phyloP scores from a whole-genome alignment of 2,113 vertebrate species.

The Eonycteris spelaea region DNA sequence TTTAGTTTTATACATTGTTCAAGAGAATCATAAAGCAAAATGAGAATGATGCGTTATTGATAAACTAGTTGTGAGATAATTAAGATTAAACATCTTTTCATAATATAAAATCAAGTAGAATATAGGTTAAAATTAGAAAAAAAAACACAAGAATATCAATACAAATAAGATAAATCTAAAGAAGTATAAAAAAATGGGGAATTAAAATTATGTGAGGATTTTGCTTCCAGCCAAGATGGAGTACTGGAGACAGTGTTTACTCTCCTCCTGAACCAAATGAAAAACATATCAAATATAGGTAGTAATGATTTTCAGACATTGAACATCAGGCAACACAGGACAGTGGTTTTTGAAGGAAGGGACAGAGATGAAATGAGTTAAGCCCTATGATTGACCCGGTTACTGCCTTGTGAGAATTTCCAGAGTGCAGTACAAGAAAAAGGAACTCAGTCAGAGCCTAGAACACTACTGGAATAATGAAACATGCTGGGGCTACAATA shows the following conservation, averaged over 20 bases:
- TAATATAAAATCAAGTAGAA: not conserved
- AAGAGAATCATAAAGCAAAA: not conserved
- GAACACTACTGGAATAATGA: not conserved
- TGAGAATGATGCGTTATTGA: not conserved
- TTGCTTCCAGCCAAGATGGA: not conserved
- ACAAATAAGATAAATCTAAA: not conserved
- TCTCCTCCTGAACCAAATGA: not conserved
- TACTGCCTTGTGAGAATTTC: not conserved
- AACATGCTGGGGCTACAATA: not conserved
- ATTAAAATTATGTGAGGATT: not conserved
- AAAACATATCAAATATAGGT: not conserved
- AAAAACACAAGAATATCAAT: not conserved
- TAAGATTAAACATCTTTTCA: not conserved
- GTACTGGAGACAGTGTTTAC: not conserved
- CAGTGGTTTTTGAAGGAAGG: not conserved
- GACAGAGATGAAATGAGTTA: not conserved
- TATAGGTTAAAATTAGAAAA: not conserved
- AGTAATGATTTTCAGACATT: not conserved
- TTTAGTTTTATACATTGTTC: not conserved
- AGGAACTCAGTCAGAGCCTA: not conserved
- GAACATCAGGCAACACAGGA: not conserved
- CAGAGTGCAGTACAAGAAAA: accelerated
- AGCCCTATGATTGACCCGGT: not conserved
- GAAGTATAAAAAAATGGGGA: not conserved
- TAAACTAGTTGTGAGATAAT: not conserved